Conservation (phyloP, 2,797 vertebrate species). For the Naso thynnoides region DNA sequence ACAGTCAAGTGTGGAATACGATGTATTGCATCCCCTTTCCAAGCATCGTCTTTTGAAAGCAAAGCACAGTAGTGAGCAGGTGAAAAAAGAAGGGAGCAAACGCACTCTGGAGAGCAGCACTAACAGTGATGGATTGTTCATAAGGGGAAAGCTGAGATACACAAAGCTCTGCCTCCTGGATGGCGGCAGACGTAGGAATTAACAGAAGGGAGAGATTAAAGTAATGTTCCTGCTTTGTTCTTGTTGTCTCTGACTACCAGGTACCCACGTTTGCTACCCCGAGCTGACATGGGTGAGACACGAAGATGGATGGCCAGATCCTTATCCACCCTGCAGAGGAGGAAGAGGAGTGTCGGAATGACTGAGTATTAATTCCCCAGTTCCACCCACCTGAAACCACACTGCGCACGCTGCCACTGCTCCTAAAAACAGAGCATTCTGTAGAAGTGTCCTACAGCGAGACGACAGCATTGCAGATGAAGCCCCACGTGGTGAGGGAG, state of each 20-base stretch:
- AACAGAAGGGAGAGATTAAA: slow-evolving; percentile 77
- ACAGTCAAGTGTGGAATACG: slow-evolving; percentile 50
- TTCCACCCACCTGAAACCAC: slow-evolving; percentile 78
- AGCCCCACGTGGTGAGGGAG: slow-evolving; percentile 38
- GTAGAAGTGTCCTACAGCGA: slow-evolving; percentile 59
- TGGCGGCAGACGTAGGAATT: slow-evolving; percentile 72
- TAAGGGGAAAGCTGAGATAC: slow-evolving; percentile 72
- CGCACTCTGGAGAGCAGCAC: slow-evolving; percentile 66
- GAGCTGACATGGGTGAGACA: slow-evolving; percentile 70
- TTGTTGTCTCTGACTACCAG: slow-evolving; percentile 73
- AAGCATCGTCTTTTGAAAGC: slow-evolving; percentile 53
- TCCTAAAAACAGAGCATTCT: slow-evolving; percentile 62
- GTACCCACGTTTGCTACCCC: slow-evolving; percentile 66
- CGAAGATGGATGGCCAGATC: slow-evolving; percentile 81
- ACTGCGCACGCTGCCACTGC: slow-evolving; percentile 39
- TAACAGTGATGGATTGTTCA: slow-evolving; percentile 83
- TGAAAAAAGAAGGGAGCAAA: slow-evolving; percentile 55
- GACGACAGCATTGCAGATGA: slow-evolving; percentile 75
- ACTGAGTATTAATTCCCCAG: slow-evolving; percentile 81
- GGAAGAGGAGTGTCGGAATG: slow-evolving; percentile 79
- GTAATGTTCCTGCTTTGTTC: slow-evolving; percentile 80
- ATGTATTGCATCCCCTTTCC: slow-evolving; percentile 44
- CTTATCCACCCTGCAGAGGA: slow-evolving; percentile 76
- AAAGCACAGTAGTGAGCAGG: slow-evolving; percentile 54
- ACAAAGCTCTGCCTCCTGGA: slow-evolving; percentile 72